Evolutionary conservation across 2,888 invertebrate genomes (phyloP).

Genomic region (Actias luna): DNA sequence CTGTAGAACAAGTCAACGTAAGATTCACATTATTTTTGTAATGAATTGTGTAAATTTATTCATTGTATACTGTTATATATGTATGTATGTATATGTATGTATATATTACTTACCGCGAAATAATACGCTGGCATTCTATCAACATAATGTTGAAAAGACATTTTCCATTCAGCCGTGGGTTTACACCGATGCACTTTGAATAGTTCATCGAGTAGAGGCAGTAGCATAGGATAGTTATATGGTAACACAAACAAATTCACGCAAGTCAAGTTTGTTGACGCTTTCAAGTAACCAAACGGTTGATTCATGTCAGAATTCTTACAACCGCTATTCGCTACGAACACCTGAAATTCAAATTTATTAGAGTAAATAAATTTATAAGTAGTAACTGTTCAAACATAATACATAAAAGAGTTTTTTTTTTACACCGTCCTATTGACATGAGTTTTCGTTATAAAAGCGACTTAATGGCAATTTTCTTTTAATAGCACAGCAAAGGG

Average conservation of each 20-base stretch:
- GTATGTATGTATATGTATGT: conserved; percentile 1
- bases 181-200: conserved; percentile 96
- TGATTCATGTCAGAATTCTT: conserved; percentile 90
- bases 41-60: no score
- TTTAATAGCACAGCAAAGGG: no score
- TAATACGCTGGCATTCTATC: conserved; percentile 99
- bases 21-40: no score
- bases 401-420: neutral
- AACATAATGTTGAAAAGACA: conserved; percentile 96
- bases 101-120: conserved; percentile 81
- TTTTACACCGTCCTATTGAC: no score
- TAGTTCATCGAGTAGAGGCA: conserved; percentile 95
- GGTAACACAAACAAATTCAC: conserved; percentile 99
- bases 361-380: neutral
- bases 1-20: no score
- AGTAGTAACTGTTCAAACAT: neutral
- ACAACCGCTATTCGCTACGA: conserved; percentile 95
- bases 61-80: no score
- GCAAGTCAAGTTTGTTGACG: conserved; percentile 94
- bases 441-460: no score
- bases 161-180: conserved; percentile 95
- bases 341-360: conserved; percentile 82
- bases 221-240: conserved; percentile 97
- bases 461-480: no score
- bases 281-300: conserved; percentile 99